phyloP scores from a whole-genome alignment of 2,888 invertebrate genomes.

The Lasioglossum lativentre region DNA sequence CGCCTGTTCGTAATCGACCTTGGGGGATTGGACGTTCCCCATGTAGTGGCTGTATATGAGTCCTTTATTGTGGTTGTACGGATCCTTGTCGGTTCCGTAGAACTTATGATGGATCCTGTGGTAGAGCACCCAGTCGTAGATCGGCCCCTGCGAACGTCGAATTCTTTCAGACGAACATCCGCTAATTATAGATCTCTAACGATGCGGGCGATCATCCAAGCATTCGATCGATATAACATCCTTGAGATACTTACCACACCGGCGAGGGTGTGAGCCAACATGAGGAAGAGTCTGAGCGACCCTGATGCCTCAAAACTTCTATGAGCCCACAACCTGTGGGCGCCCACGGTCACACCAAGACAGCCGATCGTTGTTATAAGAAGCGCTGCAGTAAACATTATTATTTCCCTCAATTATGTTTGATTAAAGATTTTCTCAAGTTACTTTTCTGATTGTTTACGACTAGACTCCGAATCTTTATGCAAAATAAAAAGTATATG shows the following conservation, averaged over 20 bases:
- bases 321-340: conserved; percentile 98
- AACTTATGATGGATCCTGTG: conserved; percentile 94
- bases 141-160: conserved; percentile 88
- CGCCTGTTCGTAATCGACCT: conserved; percentile 88
- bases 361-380: conserved; percentile 88
- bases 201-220: not conserved
- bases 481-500: no score
- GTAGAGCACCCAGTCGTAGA: conserved; percentile 93
- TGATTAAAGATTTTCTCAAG: no score
- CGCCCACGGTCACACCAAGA: conserved; percentile 95
- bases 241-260: conserved; percentile 89
- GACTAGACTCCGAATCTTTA: no score
- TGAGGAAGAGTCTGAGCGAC: conserved; percentile 90
- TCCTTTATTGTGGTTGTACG: conserved; percentile 91
- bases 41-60: conserved; percentile 93
- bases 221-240: not conserved
- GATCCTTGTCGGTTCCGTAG: conserved; percentile 92
- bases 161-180: not conserved
- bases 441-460: no score
- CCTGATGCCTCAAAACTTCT: conserved; percentile 91
- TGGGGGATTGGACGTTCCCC: conserved; percentile 89
- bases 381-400: conserved; percentile 86
- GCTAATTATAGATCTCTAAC: not conserved
- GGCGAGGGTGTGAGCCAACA: conserved; percentile 93
- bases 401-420: no score